These are phyloP conservation scores for Trachops cirrhosus DNA, from an alignment of 2,797 vertebrate genomes.

Conservation along the genomic window DNA sequence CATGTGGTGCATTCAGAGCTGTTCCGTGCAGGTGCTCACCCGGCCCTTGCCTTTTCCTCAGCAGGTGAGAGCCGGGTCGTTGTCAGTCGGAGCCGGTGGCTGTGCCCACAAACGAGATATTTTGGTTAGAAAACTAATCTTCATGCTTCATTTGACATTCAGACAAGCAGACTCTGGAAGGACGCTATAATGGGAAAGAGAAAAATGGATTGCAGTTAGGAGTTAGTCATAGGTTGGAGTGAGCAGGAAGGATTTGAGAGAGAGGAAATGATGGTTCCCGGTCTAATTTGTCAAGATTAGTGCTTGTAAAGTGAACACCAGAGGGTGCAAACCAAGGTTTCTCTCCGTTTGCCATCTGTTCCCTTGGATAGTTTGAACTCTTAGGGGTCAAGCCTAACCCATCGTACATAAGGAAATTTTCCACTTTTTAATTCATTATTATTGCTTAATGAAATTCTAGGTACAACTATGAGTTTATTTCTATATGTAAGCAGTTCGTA, in stretches of 20 bases:
- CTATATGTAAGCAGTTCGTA: background rate
- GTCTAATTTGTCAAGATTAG: conserved; percentile 50
- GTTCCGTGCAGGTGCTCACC: background rate
- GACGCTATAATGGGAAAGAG: conserved; percentile 45
- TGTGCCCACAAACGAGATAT: conserved; percentile 26
- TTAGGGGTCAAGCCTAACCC: background rate
- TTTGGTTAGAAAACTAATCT: conserved; percentile 48
- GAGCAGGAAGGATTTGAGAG: conserved; percentile 56
- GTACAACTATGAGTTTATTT: background rate
- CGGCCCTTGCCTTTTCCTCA: background rate
- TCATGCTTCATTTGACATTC: conserved; percentile 55
- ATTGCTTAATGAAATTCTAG: background rate
- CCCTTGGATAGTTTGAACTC: background rate
- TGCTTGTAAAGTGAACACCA: background rate
- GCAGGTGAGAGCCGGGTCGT: background rate
- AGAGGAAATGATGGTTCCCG: conserved; percentile 60
- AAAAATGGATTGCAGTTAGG: conserved; percentile 36
- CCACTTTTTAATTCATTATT: background rate
- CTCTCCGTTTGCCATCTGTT: background rate
- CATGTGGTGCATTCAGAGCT: background rate
- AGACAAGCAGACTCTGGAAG: conserved; percentile 54
- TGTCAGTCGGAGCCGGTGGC: background rate
- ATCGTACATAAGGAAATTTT: background rate
- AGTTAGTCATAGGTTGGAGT: conserved; percentile 39
- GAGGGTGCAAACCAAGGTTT: background rate